Evolutionary conservation across 2,113 vertebrate genomes (phyloP), one percentile per base, ranked within the genome.

Genomic region (Lophotis ruficrista): DNA sequence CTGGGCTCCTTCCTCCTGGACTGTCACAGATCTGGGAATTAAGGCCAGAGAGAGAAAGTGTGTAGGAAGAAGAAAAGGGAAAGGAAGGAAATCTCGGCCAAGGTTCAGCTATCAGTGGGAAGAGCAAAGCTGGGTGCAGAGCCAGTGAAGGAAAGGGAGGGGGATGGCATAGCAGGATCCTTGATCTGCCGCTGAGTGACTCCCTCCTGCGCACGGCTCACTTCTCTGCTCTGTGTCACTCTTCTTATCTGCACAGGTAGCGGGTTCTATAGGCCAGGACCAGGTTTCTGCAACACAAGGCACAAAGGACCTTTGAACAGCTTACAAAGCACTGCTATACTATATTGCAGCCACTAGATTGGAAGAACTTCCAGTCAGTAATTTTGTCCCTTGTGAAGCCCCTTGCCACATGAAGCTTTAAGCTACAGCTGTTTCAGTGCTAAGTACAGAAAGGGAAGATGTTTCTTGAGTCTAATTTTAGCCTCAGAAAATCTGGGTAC

Each of bases 401-500:
- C 75, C 64, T 83, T 68, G 72, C 71, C 56, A 85, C 56, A 15
- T 16, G 48, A 89, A 83, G 35, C 62, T 79, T 62, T 87, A 50
- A 90, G 75, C 64, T 95, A 73, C 79, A 92, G 76, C 41, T 96
- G 58, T 62, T 77, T 82, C 60, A 53, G 21, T 68, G 51, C 47
- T 57, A 85, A 75, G 71, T 35, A 56, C n/a, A 78, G 76, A 72
- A 87, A 94, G 48, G 30, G 15, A 83, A 93, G 81, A 38, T n/a
- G 51, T 78, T 94, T 77, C 72, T 69, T 47, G 12, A 92, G 35
- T 64, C 48, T 89, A 33, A 89, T 93, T 96, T 89, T 87, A 95
- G 65, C 35, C 38, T 87, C 35, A 56, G 86, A 91, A 92, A 95
- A 66, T 78, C 33, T 71, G 77, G 51, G 51, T 87, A 78, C 64